Conservation (phyloP, 2,888 invertebrate genomes). For the Chouioia cunea region DNA sequence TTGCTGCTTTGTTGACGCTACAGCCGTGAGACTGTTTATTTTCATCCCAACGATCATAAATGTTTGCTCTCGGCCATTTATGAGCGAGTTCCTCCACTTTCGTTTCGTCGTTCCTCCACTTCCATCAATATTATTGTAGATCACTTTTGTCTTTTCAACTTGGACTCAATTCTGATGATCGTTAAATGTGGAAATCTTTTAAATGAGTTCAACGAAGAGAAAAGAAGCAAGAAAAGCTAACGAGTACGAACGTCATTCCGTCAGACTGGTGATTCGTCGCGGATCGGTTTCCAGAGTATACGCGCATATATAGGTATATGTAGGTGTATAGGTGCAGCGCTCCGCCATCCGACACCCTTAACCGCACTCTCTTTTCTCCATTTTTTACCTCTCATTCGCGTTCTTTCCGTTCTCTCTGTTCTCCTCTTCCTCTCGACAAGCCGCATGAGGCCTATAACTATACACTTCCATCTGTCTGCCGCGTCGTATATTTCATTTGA, state of each 20-base stretch:
- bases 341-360: conserved; percentile 56
- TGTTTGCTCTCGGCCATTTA: conserved; percentile 35
- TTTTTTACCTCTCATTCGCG: conserved; percentile 40
- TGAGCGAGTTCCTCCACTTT: neutral
- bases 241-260: conserved; percentile 42
- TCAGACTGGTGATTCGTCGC: conserved; percentile 55
- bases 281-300: conserved; percentile 56
- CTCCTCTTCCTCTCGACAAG: conserved; percentile 23
- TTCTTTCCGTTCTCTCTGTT: conserved; percentile 24
- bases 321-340: too few species aligned
- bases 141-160: neutral
- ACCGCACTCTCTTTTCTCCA: conserved; percentile 48
- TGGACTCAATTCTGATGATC: too few species aligned
- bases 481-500: conserved; percentile 44
- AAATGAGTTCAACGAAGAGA: too few species aligned
- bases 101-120: neutral
- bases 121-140: too few species aligned
- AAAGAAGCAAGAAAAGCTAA: conserved; percentile 30
- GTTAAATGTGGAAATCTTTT: too few species aligned
- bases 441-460: conserved; percentile 16
- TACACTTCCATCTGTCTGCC: conserved; percentile 43
- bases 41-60: conserved; percentile 44
- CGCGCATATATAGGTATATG: conserved; percentile 38
- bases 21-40: conserved; percentile 28
- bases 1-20: too few species aligned